Conservation (phyloP, 2,888 invertebrate genomes). For the Apamea crenata region DNA sequence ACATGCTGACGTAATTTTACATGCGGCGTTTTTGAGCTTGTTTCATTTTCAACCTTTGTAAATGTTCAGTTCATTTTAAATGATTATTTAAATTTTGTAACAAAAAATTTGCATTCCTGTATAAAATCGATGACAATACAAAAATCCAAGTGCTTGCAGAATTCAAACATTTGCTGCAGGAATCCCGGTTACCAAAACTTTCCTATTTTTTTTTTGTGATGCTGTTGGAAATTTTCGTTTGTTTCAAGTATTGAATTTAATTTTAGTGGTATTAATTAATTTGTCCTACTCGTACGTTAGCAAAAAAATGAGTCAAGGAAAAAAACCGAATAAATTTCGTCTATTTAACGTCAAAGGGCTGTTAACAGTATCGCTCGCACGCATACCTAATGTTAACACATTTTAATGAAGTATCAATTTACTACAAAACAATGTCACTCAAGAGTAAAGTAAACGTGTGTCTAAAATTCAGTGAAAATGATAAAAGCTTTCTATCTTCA, state of each 20-base stretch:
- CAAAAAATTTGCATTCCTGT: slow-evolving; percentile 17
- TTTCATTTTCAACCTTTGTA: slow-evolving; percentile 22
- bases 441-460: background rate
- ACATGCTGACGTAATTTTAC: slow-evolving; percentile 32
- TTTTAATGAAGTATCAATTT: slow-evolving; percentile 30
- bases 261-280: background rate
- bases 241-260: background rate
- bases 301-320: background rate
- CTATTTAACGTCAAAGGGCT: background rate
- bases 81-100: slow-evolving; percentile 7
- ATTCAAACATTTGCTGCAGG: slow-evolving; percentile 33
- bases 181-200: background rate
- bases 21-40: slow-evolving; percentile 22
- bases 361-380: background rate
- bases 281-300: too few species aligned
- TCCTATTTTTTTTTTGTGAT: slow-evolving; percentile 15
- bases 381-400: background rate
- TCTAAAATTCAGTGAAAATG: background rate
- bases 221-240: slow-evolving; percentile 1
- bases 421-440: background rate
- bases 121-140: slow-evolving; percentile 32
- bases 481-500: slow-evolving; percentile 11
- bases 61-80: slow-evolving; percentile 20
- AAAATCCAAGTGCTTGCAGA: slow-evolving; percentile 25
- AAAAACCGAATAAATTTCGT: background rate